phyloP scores from a whole-genome alignment of 2,888 invertebrate species.

The Hololepta plana region DNA sequence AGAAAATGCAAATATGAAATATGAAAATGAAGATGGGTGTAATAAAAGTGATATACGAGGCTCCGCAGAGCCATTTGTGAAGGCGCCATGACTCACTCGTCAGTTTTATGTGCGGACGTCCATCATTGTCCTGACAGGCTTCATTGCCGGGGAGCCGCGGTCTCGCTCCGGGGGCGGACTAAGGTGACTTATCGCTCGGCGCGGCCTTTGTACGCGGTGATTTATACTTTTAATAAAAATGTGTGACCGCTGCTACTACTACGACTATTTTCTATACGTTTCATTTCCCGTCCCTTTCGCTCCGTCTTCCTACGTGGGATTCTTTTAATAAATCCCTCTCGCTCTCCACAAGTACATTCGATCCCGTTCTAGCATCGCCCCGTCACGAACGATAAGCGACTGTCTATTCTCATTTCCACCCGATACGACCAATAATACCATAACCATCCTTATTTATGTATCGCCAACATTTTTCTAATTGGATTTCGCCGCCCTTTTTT shows the following conservation, averaged over 20 bases:
- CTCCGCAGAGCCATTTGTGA: conserved; percentile 59
- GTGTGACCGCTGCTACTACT: conserved; percentile 34
- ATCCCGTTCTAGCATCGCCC: no score
- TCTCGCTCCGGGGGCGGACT: conserved; percentile 25
- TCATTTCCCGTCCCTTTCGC: conserved; percentile 16
- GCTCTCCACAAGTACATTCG: no score
- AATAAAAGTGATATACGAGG: conserved; percentile 66
- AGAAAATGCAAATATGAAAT: conserved; percentile 41
- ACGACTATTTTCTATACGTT: no score
- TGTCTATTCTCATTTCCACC: no score
- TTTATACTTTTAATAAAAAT: conserved; percentile 47
- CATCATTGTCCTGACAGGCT: conserved; percentile 49
- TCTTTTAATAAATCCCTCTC: no score
- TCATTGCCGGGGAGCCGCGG: conserved; percentile 32
- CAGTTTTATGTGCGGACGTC: conserved; percentile 58
- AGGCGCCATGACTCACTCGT: conserved; percentile 50
- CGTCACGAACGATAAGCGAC: no score
- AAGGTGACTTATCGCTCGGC: conserved; percentile 28
- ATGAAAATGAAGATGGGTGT: conserved; percentile 44
- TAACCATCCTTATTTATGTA: no score
- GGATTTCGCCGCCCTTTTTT: no score
- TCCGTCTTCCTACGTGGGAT: conserved; percentile 1
- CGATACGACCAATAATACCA: no score
- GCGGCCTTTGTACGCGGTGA: conserved; percentile 41
- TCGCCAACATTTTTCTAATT: no score